Evolutionary conservation across 2,797 vertebrate species (phyloP).

Genomic region (Urosaurus nigricauda): DNA sequence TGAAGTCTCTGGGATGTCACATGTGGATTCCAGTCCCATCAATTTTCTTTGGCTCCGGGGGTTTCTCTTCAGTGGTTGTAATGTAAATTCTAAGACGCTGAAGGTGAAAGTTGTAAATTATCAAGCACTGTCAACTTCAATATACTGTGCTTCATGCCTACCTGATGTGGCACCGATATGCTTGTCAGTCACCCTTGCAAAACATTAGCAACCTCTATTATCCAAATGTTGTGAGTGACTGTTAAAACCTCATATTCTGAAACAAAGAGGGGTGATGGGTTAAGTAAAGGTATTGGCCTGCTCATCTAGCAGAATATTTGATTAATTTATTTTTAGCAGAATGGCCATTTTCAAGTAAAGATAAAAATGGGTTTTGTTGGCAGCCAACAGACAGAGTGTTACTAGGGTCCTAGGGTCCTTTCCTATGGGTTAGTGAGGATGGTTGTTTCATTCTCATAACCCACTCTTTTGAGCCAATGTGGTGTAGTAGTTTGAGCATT

Average conservation of each 20-base stretch:
- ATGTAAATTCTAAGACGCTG: slow-evolving; percentile 67
- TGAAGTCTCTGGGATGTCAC: slow-evolving; percentile 59
- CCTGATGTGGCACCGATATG: slow-evolving; percentile 72
- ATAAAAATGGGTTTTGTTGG: not conserved
- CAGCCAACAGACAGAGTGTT: not conserved
- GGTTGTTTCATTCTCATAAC: too few relatives aligned
- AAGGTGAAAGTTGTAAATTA: slow-evolving; percentile 74
- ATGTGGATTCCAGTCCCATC: slow-evolving; percentile 62
- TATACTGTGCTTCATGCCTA: slow-evolving; percentile 59
- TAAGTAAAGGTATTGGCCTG: rapidly evolving
- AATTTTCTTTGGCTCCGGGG: slow-evolving; percentile 62
- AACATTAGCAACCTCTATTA: slow-evolving; percentile 67
- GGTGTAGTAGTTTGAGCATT: too few relatives aligned
- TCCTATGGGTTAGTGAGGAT: not conserved
- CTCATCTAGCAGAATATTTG: slow-evolving; percentile 49
- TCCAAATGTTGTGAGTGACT: slow-evolving; percentile 56
- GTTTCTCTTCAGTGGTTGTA: slow-evolving; percentile 66
- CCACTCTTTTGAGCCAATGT: too few relatives aligned
- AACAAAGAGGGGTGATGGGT: slow-evolving; percentile 19
- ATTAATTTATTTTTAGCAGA: not conserved
- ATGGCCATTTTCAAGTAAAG: not conserved
- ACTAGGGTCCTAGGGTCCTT: not conserved
- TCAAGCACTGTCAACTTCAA: slow-evolving; percentile 64
- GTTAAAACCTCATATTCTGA: slow-evolving; percentile 36
- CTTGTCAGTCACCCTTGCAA: slow-evolving; percentile 71